Percentiles rank a stretch among this genome's conserved stretches.
Conservation (phyloP, 2,888 invertebrate genomes). For the Leuctra nigra region DNA sequence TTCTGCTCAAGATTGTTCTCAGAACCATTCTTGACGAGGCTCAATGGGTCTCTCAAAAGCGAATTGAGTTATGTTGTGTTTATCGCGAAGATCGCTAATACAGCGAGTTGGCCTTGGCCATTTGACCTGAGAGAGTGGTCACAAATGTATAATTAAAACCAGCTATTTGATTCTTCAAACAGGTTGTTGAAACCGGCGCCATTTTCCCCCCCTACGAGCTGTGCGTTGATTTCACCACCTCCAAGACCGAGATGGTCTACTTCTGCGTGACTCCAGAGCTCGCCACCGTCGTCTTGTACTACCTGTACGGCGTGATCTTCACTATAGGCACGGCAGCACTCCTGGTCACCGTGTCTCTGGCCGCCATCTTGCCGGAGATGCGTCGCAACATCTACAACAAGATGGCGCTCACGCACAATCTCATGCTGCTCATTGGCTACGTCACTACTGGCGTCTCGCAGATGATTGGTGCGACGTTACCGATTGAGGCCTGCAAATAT, state of each 20-base stretch:
- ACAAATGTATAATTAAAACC: no score
- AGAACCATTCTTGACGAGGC: no score
- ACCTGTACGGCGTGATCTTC: conserved; percentile 6
- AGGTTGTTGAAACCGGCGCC: conserved; percentile 1
- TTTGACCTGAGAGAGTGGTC: no score
- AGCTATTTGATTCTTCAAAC: neutral
- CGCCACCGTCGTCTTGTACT: neutral
- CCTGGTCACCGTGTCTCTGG: neutral
- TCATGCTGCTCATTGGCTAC: conserved; percentile 8
- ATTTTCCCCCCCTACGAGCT: conserved; percentile 4
- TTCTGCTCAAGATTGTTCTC: no score
- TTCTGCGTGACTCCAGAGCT: conserved; percentile 2
- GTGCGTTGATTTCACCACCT: conserved; percentile 4
- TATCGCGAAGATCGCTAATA: no score
- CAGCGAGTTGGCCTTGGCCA: no score
- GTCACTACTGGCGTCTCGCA: conserved; percentile 1
- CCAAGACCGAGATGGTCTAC: neutral
- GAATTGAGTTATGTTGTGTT: no score
- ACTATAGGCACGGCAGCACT: conserved; percentile 1
- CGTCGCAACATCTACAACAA: conserved; percentile 7
- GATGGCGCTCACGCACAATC: conserved; percentile 12
- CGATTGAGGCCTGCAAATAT: neutral
- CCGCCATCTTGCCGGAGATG: conserved; percentile 10
- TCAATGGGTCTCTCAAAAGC: no score
- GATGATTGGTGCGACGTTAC: neutral